Percentiles rank a stretch among this genome's conserved stretches.
phyloP scores from a whole-genome alignment of 35 echinoderm and acorn worm species.

The Patiria miniata region DNA sequence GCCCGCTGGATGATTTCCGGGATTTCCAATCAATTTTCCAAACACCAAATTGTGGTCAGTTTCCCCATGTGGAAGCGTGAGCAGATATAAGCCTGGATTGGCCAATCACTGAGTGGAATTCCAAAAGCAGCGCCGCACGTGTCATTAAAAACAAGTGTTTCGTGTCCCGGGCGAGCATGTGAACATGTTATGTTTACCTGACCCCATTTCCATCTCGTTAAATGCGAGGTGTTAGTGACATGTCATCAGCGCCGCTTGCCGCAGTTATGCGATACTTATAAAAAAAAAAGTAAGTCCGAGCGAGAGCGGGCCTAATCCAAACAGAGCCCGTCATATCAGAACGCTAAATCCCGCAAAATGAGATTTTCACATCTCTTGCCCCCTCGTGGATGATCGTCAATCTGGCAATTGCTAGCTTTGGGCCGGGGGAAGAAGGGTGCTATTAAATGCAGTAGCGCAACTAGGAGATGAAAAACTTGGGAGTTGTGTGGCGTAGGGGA shows the following conservation, averaged over 20 bases:
- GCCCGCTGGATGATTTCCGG: too few species aligned
- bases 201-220: slow-evolving; percentile 22
- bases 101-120: background rate
- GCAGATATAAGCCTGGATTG: background rate
- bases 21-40: slow-evolving; percentile 1
- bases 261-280: background rate
- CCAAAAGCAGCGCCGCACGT: background rate
- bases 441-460: background rate
- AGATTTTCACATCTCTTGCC: slow-evolving; percentile 6
- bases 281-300: background rate
- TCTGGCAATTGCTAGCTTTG: slow-evolving; percentile 18
- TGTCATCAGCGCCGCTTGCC: background rate
- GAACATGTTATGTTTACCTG: background rate
- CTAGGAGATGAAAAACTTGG: background rate
- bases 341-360: slow-evolving; percentile 15
- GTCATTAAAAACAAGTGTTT: background rate
- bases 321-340: slow-evolving; percentile 30
- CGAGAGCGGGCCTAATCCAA: background rate
- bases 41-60: background rate
- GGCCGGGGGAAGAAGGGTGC: background rate
- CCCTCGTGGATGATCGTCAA: slow-evolving; percentile 19
- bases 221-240: slow-evolving; percentile 24
- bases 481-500: background rate
- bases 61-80: background rate
- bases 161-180: background rate